Evolutionary conservation across 2,113 vertebrate species (phyloP), one percentile per base, ranked within the genome.

Genomic region (Scomber scombrus): DNA sequence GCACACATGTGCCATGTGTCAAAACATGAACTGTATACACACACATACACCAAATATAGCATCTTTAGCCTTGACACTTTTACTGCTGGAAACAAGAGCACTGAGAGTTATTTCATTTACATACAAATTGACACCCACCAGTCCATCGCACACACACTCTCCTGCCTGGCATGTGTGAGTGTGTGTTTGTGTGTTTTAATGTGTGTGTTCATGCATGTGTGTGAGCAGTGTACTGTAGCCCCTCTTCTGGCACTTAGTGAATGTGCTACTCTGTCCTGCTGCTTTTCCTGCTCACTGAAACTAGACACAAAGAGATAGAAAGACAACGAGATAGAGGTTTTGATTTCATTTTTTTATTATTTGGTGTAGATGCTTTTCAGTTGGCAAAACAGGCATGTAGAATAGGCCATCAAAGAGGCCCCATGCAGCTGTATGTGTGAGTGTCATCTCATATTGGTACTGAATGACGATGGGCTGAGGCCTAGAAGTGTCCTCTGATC

Each of bases 101-200:
- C 66, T 75, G 82, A 85, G 75, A 87, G 84, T 60, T 78, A 70
- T 89, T 91, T 89, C 63, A 91, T 91, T 89, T 88, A 82, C 88
- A 91, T 91, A 87, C 85, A 89, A 89, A 92, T 88, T 88, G 86
- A 90, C 90, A 91, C 89, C 88, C 92, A 91, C 89, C 34, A 63
- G 82, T 80, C 74, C 71, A 73, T 46, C 58, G 51, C 64, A 34
- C 72, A 75, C 54, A 60, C 79, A 61, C 51, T 66, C 75, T 63
- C 40, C 51, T 67, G 55, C 65, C 45, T 62, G 70, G 4, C 58
- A 31, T 62, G 50, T n/a, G 2, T 40, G 60, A 34, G 56, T 64
- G n/a, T 52, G 49, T 21, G 54, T 61, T 23, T 55, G 34, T 34
- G 61, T 54, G 49, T 54, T 40, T 81, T 55, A 26, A 10, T 21